phyloP scores from a whole-genome alignment of 2,888 invertebrate genomes.

The Crepidodera aurea region DNA sequence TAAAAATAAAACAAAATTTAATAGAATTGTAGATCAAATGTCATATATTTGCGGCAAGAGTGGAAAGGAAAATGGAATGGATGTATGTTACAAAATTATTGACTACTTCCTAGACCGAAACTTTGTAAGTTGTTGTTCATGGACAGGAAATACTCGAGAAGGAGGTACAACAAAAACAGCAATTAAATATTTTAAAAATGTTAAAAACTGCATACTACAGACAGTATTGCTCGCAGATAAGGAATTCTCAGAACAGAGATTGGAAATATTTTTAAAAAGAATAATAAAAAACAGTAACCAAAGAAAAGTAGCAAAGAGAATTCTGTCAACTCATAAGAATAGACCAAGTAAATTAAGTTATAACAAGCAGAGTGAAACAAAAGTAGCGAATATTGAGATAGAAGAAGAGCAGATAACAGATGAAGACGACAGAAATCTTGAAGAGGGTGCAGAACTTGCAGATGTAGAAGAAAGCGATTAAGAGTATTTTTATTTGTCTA shows the following conservation, averaged over 20 bases:
- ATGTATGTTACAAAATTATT: slow-evolving; percentile 6
- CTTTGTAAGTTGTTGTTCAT: slow-evolving; percentile 3
- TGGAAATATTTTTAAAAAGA: slow-evolving; percentile 3
- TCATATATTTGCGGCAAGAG: slow-evolving; percentile 4
- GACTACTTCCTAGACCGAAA: slow-evolving; percentile 3
- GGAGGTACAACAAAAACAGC: slow-evolving; percentile 6
- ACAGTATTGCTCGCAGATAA: too few relatives aligned
- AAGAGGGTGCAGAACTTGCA: not conserved
- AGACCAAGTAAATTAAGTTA: too few relatives aligned
- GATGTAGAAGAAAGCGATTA: not conserved
- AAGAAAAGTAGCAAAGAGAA: not conserved
- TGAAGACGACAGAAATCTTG: not conserved
- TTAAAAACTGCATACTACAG: too few relatives aligned
- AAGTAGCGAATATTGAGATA: too few relatives aligned
- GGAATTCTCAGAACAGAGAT: not conserved
- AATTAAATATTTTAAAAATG: not conserved
- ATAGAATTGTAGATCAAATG: not conserved
- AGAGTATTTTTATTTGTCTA: not conserved
- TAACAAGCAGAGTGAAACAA: too few relatives aligned
- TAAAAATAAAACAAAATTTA: not conserved
- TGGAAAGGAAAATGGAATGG: slow-evolving; percentile 7
- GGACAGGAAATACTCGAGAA: not conserved
- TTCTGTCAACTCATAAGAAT: not conserved
- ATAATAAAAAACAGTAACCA: slow-evolving; percentile 1
- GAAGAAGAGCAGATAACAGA: too few relatives aligned